These are phyloP conservation scores for Rhysida immarginata DNA, from an alignment of 1,140 invertebrate genomes.

Conservation along the genomic window DNA sequence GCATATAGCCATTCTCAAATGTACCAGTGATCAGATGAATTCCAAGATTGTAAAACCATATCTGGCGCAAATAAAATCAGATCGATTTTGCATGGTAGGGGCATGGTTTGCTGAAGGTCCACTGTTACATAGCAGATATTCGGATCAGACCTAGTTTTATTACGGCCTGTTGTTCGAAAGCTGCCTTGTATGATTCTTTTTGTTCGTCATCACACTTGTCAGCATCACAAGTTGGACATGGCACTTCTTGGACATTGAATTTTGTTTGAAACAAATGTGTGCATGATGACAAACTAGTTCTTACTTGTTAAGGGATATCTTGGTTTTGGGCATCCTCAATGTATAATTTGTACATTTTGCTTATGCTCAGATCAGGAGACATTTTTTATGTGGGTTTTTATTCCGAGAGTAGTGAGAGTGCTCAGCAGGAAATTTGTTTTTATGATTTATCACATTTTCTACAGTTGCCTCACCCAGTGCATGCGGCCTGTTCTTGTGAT, in stretches of 20 bases:
- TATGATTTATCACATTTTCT: not conserved
- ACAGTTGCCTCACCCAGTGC: not conserved
- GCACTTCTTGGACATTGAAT: constrained; percentile 8
- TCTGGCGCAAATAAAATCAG: constrained; percentile 4
- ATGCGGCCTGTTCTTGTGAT: constrained; percentile 4
- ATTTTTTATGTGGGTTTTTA: constrained; percentile 8
- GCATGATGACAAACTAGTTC: constrained; percentile 6
- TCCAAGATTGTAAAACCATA: constrained; percentile 11
- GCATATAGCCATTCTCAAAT: not conserved
- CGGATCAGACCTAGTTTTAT: not conserved
- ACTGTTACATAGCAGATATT: not conserved
- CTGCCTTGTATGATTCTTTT: constrained; percentile 1
- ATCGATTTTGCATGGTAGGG: constrained; percentile 6
- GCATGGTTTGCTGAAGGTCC: constrained; percentile 11
- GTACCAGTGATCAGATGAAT: not conserved
- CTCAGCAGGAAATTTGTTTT: constrained; percentile 4
- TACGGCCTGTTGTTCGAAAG: not conserved
- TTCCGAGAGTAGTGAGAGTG: constrained; percentile 5
- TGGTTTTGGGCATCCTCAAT: not conserved
- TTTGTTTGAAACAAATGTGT: constrained; percentile 5
- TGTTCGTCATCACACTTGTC: not conserved
- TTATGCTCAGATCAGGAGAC: not conserved
- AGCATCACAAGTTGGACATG: not conserved
- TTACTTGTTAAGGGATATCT: not conserved
- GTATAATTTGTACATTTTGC: constrained; percentile 9